Percentiles rank a stretch among this genome's conserved stretches.
These are phyloP conservation scores for Trypoxylon attenuatum DNA, from an alignment of 2,888 invertebrate species.

Conservation along the genomic window DNA sequence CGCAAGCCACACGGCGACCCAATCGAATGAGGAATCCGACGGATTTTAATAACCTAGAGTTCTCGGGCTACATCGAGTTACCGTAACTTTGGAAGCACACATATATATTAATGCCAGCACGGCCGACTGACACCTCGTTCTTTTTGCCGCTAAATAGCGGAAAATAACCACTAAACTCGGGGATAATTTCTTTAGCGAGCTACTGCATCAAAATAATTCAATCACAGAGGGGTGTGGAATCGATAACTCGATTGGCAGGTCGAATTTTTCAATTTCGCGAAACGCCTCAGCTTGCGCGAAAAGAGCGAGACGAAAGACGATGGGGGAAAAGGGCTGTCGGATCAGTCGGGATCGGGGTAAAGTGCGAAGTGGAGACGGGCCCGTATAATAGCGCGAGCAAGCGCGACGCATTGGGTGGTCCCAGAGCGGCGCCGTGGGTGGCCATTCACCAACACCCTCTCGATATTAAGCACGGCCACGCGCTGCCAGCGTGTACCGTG, in stretches of 20 bases:
- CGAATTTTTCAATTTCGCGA: neutral
- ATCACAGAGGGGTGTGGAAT: neutral
- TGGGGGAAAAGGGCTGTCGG: neutral
- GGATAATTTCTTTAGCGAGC: too few relatives aligned
- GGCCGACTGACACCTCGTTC: too few relatives aligned
- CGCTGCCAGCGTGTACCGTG: slow-evolving; percentile 35
- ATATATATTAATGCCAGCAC: too few relatives aligned
- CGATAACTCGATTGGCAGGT: neutral
- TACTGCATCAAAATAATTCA: too few relatives aligned
- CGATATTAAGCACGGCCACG: slow-evolving; percentile 66
- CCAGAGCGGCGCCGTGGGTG: slow-evolving; percentile 67
- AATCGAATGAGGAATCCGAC: too few relatives aligned
- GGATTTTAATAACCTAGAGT: too few relatives aligned
- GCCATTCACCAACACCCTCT: slow-evolving; percentile 71
- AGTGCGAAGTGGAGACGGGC: slow-evolving; percentile 68
- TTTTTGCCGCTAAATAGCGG: too few relatives aligned
- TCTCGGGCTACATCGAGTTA: too few relatives aligned
- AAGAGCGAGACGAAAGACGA: neutral
- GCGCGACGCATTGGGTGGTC: slow-evolving; percentile 71
- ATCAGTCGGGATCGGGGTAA: slow-evolving; percentile 66
- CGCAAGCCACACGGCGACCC: too few relatives aligned
- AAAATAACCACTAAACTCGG: too few relatives aligned
- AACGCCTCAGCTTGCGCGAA: neutral
- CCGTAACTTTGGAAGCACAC: too few relatives aligned
- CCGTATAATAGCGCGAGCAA: slow-evolving; percentile 66